A percentile compares a stretch with the other conserved stretches of the same genome.
Evolutionary conservation across 2,113 vertebrate genomes (phyloP).

Genomic region (Tretioscincus oriximinensis): DNA sequence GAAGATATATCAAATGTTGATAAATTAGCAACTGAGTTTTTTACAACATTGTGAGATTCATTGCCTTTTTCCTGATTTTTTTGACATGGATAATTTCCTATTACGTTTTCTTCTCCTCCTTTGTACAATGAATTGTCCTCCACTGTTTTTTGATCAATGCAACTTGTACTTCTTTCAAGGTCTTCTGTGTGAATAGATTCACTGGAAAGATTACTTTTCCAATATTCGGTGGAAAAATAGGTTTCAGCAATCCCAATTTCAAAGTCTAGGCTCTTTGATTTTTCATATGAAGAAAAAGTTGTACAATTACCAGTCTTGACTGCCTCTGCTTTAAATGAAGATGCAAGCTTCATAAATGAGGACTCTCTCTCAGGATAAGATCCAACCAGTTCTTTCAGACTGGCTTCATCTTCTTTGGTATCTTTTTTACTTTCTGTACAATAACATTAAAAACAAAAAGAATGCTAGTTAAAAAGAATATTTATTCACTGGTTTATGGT

Average conservation of each 20-base stretch:
- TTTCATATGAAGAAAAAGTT: conserved; percentile 38
- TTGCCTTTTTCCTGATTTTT: conserved; percentile 35
- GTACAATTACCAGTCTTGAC: conserved; percentile 23
- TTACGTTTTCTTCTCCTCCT: conserved; percentile 3
- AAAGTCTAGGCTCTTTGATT: conserved; percentile 22
- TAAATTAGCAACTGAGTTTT: conserved; percentile 37
- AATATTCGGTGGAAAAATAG: conserved; percentile 15
- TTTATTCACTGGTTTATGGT: conserved; percentile 14
- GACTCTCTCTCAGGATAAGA: conserved; percentile 45
- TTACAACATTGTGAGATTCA: neutral
- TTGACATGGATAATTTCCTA: conserved; percentile 34
- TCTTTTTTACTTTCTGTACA: conserved; percentile 60
- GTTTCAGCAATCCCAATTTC: conserved; percentile 34
- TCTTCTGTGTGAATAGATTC: conserved; percentile 25
- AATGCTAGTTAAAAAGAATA: conserved; percentile 42
- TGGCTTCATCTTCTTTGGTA: conserved; percentile 42
- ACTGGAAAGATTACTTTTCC: conserved; percentile 42
- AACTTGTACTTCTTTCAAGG: neutral
- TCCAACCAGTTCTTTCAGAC: conserved; percentile 45
- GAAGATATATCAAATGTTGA: conserved; percentile 55
- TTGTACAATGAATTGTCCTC: neutral
- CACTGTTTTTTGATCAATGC: conserved; percentile 22
- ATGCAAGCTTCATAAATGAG: conserved; percentile 42
- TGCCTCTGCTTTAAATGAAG: conserved; percentile 44
- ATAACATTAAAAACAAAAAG: conserved; percentile 53